A percentile compares a stretch with the other conserved stretches of the same genome.
These are phyloP conservation scores for Lucifuga dentata DNA, from an alignment of 2,113 vertebrate genomes.

Conservation along the genomic window DNA sequence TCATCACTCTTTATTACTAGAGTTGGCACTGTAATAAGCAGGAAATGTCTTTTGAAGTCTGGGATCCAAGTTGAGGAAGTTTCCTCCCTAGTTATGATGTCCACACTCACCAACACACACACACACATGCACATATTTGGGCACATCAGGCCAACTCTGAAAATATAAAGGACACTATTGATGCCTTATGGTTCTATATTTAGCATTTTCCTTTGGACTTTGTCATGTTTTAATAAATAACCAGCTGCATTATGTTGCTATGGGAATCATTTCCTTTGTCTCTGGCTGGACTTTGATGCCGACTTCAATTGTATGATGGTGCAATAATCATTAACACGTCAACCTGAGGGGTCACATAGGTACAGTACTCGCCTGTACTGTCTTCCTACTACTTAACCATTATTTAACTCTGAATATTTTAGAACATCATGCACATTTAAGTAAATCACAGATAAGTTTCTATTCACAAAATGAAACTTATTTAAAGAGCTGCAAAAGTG, in stretches of 20 bases:
- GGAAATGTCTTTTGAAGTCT: conserved; percentile 12
- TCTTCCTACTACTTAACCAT: too few relatives aligned
- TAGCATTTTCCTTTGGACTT: conserved; percentile 30
- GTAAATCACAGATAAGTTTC: too few relatives aligned
- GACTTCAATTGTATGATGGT: conserved; percentile 34
- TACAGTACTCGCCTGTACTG: too few relatives aligned
- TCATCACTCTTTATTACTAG: not conserved
- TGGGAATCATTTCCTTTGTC: conserved; percentile 38
- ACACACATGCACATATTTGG: too few relatives aligned
- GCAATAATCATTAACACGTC: conserved; percentile 70
- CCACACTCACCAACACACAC: not conserved
- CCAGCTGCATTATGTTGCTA: conserved; percentile 28
- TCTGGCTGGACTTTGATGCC: conserved; percentile 67
- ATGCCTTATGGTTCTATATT: conserved; percentile 23
- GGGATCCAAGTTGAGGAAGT: not conserved
- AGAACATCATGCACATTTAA: too few relatives aligned
- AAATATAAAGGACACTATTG: too few relatives aligned
- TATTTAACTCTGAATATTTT: too few relatives aligned
- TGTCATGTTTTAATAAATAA: conserved; percentile 30
- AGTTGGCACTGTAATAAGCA: conserved; percentile 19
- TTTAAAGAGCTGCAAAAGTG: too few relatives aligned
- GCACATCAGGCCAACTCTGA: too few relatives aligned
- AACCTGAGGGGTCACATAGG: too few relatives aligned
- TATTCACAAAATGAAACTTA: too few relatives aligned
- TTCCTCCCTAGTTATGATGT: not conserved